These are phyloP conservation scores for Vombatus ursinus DNA, from an alignment of 2,113 vertebrate species.

Conservation along the genomic window DNA sequence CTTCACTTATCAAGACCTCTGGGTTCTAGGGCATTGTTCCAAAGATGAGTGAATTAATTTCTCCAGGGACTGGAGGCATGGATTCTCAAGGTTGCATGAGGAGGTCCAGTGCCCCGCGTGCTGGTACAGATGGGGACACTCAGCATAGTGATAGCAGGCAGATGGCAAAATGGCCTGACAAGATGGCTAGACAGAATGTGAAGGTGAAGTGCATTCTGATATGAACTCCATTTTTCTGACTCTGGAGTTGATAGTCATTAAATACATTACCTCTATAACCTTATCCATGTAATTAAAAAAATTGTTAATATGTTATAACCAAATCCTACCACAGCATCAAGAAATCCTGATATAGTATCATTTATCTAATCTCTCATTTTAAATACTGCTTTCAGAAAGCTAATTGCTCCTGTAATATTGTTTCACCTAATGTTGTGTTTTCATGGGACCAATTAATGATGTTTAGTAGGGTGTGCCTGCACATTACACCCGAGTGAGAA, in stretches of 20 bases:
- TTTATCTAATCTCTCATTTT: background rate
- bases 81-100: background rate
- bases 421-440: background rate
- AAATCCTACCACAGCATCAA: background rate
- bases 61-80: background rate
- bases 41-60: background rate
- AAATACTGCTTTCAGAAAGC: background rate
- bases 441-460: background rate
- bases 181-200: background rate
- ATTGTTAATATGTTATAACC: background rate
- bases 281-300: background rate
- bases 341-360: background rate
- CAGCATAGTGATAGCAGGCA: background rate
- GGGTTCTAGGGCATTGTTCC: background rate
- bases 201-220: background rate
- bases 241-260: background rate
- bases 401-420: background rate
- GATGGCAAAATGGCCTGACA: background rate
- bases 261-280: background rate
- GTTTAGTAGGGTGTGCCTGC: conserved; percentile 46
- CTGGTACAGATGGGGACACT: background rate
- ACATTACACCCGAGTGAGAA: conserved; percentile 13
- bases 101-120: background rate
- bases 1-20: background rate
- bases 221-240: background rate